Conservation (phyloP, 2,888 invertebrate genomes). For the Spilarctia lutea region DNA sequence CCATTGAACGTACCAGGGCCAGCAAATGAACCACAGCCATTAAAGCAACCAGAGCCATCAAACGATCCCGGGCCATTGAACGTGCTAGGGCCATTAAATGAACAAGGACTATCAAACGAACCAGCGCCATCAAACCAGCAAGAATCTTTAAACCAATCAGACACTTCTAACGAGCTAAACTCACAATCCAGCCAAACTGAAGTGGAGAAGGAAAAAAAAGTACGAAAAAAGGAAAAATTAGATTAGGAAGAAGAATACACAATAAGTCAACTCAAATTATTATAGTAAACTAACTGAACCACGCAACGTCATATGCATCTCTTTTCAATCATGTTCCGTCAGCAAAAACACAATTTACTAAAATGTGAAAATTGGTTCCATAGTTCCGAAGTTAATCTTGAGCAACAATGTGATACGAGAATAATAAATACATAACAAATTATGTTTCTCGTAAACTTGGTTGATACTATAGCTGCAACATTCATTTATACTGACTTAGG, state of each 20-base stretch:
- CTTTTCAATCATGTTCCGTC: too few relatives aligned
- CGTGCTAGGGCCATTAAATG: neutral
- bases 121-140: neutral
- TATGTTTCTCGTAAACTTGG: neutral
- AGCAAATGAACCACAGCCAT: neutral
- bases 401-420: too few relatives aligned
- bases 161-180: neutral
- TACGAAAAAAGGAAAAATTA: slow-evolving; percentile 64
- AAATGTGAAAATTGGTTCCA: too few relatives aligned
- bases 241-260: slow-evolving; percentile 50
- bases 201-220: slow-evolving; percentile 58
- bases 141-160: neutral
- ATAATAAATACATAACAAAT: neutral
- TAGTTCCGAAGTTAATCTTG: too few relatives aligned
- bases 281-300: too few relatives aligned
- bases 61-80: neutral
- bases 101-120: too few relatives aligned
- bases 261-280: too few relatives aligned
- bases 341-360: too few relatives aligned
- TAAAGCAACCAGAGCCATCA: neutral
- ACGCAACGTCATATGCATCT: too few relatives aligned
- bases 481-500: too few relatives aligned
- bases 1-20: neutral
- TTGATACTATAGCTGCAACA: too few relatives aligned
- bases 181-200: neutral